Evolutionary conservation across 2,113 vertebrate species (phyloP).

Genomic region (Oreochromis tanganicae): DNA sequence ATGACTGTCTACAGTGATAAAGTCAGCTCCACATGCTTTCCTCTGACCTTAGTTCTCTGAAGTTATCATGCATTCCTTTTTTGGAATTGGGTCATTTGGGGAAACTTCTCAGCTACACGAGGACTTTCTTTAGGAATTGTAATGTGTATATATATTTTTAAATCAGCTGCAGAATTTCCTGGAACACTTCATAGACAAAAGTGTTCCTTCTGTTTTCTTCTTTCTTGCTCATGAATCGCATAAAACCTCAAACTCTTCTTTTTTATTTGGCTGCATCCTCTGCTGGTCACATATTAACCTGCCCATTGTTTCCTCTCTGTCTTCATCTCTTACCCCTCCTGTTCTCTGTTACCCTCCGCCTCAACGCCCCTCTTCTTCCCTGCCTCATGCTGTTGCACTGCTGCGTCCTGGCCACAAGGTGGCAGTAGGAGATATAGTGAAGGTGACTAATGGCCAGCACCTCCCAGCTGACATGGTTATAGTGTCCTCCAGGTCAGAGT

Average conservation of each 20-base stretch:
- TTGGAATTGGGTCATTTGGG: not conserved
- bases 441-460: slow-evolving; percentile 97
- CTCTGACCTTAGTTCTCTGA: not conserved
- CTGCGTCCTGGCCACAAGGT: slow-evolving; percentile 81
- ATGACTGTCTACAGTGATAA: not conserved
- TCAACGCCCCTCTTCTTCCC: not conserved
- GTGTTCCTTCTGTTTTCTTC: not conserved
- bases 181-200: not conserved
- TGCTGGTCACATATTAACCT: slow-evolving; percentile 21
- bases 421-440: slow-evolving; percentile 97
- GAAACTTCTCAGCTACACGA: not conserved
- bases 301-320: not conserved
- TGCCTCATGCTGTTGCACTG: slow-evolving; percentile 59
- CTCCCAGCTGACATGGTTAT: slow-evolving; percentile 98
- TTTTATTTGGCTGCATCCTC: slow-evolving; percentile 5
- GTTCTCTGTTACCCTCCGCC: not conserved
- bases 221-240: not conserved
- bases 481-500: slow-evolving; percentile 94
- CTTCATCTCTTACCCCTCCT: not conserved
- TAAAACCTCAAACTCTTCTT: not conserved
- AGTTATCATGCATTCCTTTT: not conserved
- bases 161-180: not conserved
- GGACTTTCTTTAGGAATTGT: not conserved
- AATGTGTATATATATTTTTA: not conserved
- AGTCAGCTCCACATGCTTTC: not conserved